phyloP scores from a whole-genome alignment of 2,797 vertebrate genomes.

The Buceros bicornis region DNA sequence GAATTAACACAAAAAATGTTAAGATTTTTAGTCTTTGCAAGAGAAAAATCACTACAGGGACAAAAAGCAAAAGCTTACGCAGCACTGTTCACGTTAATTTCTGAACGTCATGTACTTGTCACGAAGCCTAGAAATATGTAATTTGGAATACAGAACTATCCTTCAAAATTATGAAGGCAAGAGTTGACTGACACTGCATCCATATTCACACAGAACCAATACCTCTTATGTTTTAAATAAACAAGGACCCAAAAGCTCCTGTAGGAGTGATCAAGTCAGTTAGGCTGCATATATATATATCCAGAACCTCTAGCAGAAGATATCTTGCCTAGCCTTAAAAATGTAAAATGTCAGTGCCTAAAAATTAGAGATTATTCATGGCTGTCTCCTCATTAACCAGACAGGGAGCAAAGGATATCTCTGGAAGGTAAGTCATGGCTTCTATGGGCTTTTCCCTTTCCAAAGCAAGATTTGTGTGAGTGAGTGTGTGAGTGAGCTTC shows the following conservation, averaged over 20 bases:
- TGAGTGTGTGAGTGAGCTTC: neutral
- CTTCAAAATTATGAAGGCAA: neutral
- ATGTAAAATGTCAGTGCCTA: neutral
- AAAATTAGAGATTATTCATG: neutral
- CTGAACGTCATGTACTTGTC: neutral
- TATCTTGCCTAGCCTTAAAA: neutral
- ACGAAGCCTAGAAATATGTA: neutral
- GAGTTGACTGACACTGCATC: neutral
- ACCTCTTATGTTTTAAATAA: neutral
- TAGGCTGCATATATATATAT: neutral
- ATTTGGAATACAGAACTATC: neutral
- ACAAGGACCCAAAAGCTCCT: neutral
- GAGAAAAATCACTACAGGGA: neutral
- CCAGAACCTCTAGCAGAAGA: neutral
- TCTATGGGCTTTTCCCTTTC: neutral
- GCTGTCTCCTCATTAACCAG: fast-evolving
- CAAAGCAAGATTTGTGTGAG: neutral
- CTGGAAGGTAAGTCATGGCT: neutral
- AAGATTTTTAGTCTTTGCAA: neutral
- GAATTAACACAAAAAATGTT: neutral
- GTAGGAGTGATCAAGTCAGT: neutral
- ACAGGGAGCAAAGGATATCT: neutral
- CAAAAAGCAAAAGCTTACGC: neutral
- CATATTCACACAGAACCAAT: neutral
- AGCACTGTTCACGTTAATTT: neutral